These are phyloP conservation scores for Aphodius sticticus DNA, from an alignment of 2,888 invertebrate genomes.

Conservation along the genomic window DNA sequence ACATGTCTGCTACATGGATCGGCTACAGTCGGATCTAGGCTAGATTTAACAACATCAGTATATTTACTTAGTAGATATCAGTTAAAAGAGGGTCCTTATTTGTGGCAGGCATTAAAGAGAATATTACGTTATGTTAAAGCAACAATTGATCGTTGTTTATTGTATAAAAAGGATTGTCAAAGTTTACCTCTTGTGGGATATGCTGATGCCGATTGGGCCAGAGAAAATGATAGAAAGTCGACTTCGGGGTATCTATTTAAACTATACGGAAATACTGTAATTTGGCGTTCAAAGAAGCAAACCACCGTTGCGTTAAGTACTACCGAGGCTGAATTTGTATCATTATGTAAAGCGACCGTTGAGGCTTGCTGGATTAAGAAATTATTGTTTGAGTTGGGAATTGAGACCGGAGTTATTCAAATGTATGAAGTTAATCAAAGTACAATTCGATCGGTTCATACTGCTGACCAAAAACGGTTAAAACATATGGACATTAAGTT, in stretches of 20 bases:
- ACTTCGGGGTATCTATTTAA: conserved; percentile 37
- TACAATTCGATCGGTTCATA: conserved; percentile 32
- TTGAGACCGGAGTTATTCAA: conserved; percentile 27
- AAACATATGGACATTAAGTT: conserved; percentile 27
- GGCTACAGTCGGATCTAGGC: conserved; percentile 40
- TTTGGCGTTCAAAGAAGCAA: conserved; percentile 40
- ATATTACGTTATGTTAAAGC: conserved; percentile 44
- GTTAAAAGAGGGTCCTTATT: conserved; percentile 35
- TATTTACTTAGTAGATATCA: conserved; percentile 40
- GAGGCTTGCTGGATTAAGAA: conserved; percentile 40
- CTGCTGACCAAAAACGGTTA: conserved; percentile 37
- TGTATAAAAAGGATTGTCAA: conserved; percentile 33
- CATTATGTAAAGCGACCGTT: conserved; percentile 35
- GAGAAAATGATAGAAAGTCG: conserved; percentile 36
- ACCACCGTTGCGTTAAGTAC: conserved; percentile 36
- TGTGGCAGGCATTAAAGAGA: conserved; percentile 42
- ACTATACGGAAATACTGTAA: conserved; percentile 36
- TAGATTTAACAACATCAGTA: conserved; percentile 38
- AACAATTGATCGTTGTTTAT: conserved; percentile 39
- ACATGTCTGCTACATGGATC: no score
- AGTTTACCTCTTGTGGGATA: conserved; percentile 35
- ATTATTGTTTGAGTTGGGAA: conserved; percentile 35
- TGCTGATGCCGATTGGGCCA: conserved; percentile 42
- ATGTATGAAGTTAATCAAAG: conserved; percentile 38
- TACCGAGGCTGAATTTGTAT: conserved; percentile 40